These are phyloP conservation scores for Cynocephalus volans DNA, from an alignment of 2,113 vertebrate genomes.

Conservation along the genomic window DNA sequence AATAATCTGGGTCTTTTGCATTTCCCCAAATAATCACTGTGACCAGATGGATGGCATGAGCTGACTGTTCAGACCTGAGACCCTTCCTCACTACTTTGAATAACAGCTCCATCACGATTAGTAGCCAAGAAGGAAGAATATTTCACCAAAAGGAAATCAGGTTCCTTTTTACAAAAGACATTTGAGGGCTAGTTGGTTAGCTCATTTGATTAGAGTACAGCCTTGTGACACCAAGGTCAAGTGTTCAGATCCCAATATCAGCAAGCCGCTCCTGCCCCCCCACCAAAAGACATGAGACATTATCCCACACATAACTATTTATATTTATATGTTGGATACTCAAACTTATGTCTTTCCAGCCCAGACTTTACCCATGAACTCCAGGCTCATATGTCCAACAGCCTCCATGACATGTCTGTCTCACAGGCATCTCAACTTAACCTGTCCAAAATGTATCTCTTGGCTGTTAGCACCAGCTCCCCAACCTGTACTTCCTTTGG, in stretches of 20 bases:
- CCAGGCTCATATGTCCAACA: not conserved
- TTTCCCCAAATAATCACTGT: not conserved
- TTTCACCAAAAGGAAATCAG: not conserved
- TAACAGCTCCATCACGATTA: not conserved
- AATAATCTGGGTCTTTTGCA: not conserved
- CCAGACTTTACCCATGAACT: not conserved
- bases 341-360: not conserved
- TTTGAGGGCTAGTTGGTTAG: too few species aligned
- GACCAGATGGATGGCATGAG: not conserved
- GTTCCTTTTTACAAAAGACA: not conserved
- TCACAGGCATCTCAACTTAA: not conserved
- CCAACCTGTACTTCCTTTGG: not conserved
- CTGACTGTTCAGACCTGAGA: not conserved
- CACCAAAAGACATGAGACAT: not conserved
- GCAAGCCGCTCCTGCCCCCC: too few species aligned
- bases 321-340: not conserved
- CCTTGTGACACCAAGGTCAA: too few species aligned
- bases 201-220: too few species aligned
- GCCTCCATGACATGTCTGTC: not conserved
- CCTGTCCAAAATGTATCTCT: not conserved
- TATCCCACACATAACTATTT: not conserved
- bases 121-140: not conserved
- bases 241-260: too few species aligned
- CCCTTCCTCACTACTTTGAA: not conserved
- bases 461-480: not conserved